phyloP scores from a whole-genome alignment of 2,888 invertebrate species.

The Laothoe populi region DNA sequence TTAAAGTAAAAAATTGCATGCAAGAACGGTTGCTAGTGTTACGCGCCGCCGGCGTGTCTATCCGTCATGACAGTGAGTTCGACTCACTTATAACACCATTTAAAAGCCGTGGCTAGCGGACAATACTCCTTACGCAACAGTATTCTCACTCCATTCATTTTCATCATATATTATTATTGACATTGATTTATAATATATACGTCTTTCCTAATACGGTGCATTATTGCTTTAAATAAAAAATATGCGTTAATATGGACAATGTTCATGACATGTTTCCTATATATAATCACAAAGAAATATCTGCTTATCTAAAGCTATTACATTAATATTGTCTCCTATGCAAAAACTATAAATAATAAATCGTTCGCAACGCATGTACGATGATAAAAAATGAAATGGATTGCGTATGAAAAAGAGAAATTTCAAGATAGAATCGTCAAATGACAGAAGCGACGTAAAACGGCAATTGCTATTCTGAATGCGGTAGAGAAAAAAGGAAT shows the following conservation, averaged over 20 bases:
- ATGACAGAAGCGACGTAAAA: slow-evolving; percentile 62
- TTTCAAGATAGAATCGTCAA: slow-evolving; percentile 39
- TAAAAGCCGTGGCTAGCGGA: too few relatives aligned
- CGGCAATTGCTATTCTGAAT: slow-evolving; percentile 59
- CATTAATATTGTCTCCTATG: neutral
- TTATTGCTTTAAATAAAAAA: neutral
- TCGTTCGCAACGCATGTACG: slow-evolving; percentile 33
- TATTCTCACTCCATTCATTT: too few relatives aligned
- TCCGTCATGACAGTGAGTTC: too few relatives aligned
- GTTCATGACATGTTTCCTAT: neutral
- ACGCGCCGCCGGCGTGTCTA: too few relatives aligned
- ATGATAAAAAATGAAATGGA: slow-evolving; percentile 43
- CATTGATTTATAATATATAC: neutral
- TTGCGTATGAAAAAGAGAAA: slow-evolving; percentile 37
- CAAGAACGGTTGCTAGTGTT: too few relatives aligned
- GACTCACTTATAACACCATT: too few relatives aligned
- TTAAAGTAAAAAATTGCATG: too few relatives aligned
- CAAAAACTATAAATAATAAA: slow-evolving; percentile 36
- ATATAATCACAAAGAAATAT: slow-evolving; percentile 6
- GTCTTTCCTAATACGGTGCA: neutral
- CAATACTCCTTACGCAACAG: too few relatives aligned
- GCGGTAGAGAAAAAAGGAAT: slow-evolving; percentile 52
- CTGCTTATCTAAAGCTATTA: slow-evolving; percentile 20
- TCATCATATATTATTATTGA: too few relatives aligned
- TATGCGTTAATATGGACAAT: neutral